Percentiles rank a stretch among this genome's conserved stretches.
Evolutionary conservation across 2,888 invertebrate genomes (phyloP).

Genomic region (Deilephila porcellus): DNA sequence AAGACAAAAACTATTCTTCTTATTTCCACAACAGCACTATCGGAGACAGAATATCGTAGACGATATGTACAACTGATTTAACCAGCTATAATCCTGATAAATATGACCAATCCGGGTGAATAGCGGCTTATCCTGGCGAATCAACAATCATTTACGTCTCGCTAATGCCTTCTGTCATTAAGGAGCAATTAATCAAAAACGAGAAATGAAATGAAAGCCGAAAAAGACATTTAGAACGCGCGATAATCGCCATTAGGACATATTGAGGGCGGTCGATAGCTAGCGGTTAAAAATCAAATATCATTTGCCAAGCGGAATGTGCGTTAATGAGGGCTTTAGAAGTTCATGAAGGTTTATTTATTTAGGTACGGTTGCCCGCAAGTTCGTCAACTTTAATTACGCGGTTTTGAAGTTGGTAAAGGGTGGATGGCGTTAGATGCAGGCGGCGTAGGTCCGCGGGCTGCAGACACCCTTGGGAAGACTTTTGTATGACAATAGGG

Average conservation of each 20-base stretch:
- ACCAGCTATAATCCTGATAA: conserved; percentile 32
- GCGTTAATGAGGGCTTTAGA: background rate
- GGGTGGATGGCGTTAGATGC: background rate
- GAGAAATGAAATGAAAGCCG: conserved; percentile 56
- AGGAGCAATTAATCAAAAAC: conserved; percentile 78
- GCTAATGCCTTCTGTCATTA: conserved; percentile 79
- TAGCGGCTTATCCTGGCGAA: conserved; percentile 53
- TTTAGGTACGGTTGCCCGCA: background rate
- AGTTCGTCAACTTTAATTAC: conserved; percentile 3
- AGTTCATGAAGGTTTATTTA: background rate
- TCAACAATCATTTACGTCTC: conserved; percentile 70
- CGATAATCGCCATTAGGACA: conserved; percentile 47
- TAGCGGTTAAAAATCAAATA: conserved; percentile 8
- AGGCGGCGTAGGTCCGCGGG: background rate
- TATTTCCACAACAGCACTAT: too few relatives aligned
- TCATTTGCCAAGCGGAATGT: background rate
- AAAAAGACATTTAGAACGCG: conserved; percentile 51
- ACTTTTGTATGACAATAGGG: background rate
- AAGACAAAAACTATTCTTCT: too few relatives aligned
- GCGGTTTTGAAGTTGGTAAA: background rate
- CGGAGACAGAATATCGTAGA: too few relatives aligned
- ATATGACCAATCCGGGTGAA: conserved; percentile 51
- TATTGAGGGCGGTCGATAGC: conserved; percentile 28
- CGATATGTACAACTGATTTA: background rate
- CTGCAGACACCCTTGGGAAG: background rate